Conservation (phyloP, 2,888 invertebrate species). For the Drosophila aldrichi region DNA sequence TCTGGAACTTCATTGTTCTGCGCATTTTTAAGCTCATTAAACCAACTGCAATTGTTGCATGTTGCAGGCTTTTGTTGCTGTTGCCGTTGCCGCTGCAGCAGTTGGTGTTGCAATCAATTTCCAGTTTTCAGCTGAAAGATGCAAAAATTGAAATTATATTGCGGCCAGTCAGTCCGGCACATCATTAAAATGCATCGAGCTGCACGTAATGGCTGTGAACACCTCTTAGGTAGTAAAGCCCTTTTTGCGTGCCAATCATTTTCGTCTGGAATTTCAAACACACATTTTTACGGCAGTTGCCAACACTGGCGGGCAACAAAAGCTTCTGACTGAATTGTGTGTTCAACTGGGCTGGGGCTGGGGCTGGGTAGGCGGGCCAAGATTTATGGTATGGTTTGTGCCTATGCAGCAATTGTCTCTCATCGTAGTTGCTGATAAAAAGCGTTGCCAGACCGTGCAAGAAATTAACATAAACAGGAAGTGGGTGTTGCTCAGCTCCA, state of each 20-base stretch:
- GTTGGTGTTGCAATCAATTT: conserved; percentile 66
- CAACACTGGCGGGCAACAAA: conserved; percentile 34
- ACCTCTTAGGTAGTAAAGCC: conserved; percentile 42
- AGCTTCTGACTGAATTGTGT: conserved; percentile 11
- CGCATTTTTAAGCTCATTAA: conserved; percentile 78
- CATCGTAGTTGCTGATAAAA: conserved; percentile 32
- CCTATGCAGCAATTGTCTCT: conserved; percentile 45
- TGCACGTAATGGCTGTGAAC: conserved; percentile 60
- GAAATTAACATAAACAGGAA: conserved; percentile 82
- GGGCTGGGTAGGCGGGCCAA: conserved; percentile 4
- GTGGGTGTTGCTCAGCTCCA: conserved; percentile 69
- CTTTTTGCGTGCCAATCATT: conserved; percentile 46
- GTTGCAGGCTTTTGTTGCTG: conserved; percentile 36
- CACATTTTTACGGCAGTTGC: conserved; percentile 35
- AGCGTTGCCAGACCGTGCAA: conserved; percentile 65
- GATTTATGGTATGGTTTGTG: conserved; percentile 52
- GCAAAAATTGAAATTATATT: conserved; percentile 76
- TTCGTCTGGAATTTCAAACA: conserved; percentile 53
- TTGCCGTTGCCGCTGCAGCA: conserved; percentile 7
- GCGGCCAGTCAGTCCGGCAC: conserved; percentile 53
- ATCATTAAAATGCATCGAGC: conserved; percentile 75
- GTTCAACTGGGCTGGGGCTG: conserved; percentile 1
- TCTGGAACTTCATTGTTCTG: conserved; percentile 66
- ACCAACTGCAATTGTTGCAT: conserved; percentile 74
- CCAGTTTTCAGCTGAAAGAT: conserved; percentile 72